A percentile compares a stretch with the other conserved stretches of the same genome.
Evolutionary conservation across 2,113 vertebrate genomes (phyloP).

Genomic region (Callaeas wilsoni): DNA sequence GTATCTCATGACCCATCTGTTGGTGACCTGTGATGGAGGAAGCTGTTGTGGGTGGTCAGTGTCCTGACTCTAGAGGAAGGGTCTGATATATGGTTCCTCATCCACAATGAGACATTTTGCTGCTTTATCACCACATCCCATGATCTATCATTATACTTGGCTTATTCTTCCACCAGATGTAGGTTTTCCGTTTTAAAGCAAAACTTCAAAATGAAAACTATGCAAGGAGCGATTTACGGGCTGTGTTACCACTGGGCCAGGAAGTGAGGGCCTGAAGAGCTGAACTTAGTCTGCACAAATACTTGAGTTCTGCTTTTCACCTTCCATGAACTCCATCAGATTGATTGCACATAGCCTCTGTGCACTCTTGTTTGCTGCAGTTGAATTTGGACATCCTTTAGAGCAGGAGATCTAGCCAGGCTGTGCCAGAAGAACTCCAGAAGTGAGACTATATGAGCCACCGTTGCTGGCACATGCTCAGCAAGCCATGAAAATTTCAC

Average conservation of each 20-base stretch:
- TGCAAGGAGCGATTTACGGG: neutral
- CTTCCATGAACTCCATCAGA: neutral
- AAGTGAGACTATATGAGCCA: neutral
- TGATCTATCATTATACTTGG: neutral
- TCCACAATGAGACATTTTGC: neutral
- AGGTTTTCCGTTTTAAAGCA: neutral
- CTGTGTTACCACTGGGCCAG: neutral
- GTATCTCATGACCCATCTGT: no score
- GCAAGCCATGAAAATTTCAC: neutral
- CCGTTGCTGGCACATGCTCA: neutral
- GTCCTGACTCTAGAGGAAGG: neutral
- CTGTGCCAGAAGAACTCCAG: neutral
- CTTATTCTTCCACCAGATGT: conserved; percentile 31
- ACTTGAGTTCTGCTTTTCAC: neutral
- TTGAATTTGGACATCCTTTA: neutral
- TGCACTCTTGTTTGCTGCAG: neutral
- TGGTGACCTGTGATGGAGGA: neutral
- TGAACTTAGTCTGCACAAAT: neutral
- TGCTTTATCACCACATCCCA: neutral
- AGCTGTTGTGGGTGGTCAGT: neutral
- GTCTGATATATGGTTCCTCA: neutral
- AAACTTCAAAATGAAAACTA: conserved; percentile 17
- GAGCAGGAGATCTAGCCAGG: neutral
- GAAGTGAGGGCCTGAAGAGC: neutral
- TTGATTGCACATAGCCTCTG: neutral